Conservation (phyloP, 2,113 vertebrate species). For the Istiophorus platypterus region DNA sequence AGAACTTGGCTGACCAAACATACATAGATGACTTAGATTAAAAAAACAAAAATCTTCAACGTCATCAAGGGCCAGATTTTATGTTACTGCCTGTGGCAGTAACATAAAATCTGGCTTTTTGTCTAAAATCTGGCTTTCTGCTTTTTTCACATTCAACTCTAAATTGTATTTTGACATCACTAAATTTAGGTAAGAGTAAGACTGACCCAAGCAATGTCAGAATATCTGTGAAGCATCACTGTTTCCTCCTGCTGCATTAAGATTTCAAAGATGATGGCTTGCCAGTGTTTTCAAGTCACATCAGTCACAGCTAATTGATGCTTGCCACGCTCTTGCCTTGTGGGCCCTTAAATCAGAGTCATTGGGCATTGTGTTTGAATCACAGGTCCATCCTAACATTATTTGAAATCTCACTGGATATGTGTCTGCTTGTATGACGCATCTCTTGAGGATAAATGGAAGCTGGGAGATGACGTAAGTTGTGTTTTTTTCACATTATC, state of each 20-base stretch:
- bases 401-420: conserved; percentile 15
- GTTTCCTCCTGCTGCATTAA: conserved; percentile 71
- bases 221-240: conserved; percentile 14
- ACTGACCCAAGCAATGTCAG: conserved; percentile 49
- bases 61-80: background rate
- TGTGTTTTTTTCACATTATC: conserved; percentile 40
- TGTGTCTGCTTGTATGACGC: conserved; percentile 23
- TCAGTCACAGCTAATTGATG: conserved; percentile 62
- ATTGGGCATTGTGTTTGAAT: conserved; percentile 42
- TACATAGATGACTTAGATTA: background rate
- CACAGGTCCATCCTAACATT: conserved; percentile 9
- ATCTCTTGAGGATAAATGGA: conserved; percentile 20
- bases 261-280: conserved; percentile 62
- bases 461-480: conserved; percentile 27
- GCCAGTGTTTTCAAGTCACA: conserved; percentile 49
- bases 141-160: conserved; percentile 8
- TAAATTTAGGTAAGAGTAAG: conserved; percentile 15
- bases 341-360: conserved; percentile 25
- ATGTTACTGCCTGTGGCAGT: background rate
- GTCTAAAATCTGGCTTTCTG: no score
- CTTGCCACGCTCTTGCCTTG: conserved; percentile 21
- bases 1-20: background rate
- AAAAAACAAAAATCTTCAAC: background rate
- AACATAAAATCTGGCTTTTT: no score
- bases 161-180: conserved; percentile 28